Evolutionary conservation across 2,113 vertebrate species (phyloP).

Genomic region (Onychostoma macrolepis): DNA sequence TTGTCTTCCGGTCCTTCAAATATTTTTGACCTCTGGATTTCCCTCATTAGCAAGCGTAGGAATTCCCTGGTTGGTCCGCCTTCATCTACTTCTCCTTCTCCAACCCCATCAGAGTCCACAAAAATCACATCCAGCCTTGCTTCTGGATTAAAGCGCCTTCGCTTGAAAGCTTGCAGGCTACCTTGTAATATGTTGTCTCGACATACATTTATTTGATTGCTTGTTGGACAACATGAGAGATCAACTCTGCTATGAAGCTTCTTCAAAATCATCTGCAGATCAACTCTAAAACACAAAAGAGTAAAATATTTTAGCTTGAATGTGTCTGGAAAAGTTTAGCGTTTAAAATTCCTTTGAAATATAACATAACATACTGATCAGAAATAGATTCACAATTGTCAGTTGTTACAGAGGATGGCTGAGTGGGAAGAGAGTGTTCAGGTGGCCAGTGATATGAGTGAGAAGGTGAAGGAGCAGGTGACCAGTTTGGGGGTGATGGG

Average conservation of each 20-base stretch:
- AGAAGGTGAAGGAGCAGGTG: neutral
- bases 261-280: constrained; percentile 30
- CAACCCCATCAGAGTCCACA: constrained; percentile 26
- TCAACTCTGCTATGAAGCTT: constrained; percentile 19
- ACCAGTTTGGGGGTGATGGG: constrained; percentile 5
- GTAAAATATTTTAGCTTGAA: neutral
- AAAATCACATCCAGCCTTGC: constrained; percentile 30
- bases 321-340: neutral
- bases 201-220: constrained; percentile 34
- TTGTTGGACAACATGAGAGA: neutral
- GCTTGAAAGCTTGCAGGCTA: neutral
- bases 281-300: constrained; percentile 19
- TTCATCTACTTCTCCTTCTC: constrained; percentile 30
- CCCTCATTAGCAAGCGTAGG: constrained; percentile 28
- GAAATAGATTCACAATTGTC: neutral
- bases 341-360: neutral
- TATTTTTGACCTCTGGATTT: constrained; percentile 4
- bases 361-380: neutral
- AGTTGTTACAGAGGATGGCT: neutral
- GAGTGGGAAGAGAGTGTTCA: neutral
- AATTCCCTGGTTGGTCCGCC: constrained; percentile 32
- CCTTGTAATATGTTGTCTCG: constrained; percentile 13
- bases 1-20: constrained; percentile 24
- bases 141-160: constrained; percentile 19
- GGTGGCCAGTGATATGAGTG: constrained; percentile 8